Evolutionary conservation across 2,113 vertebrate species (phyloP).

Genomic region (Siniperca knerii): DNA sequence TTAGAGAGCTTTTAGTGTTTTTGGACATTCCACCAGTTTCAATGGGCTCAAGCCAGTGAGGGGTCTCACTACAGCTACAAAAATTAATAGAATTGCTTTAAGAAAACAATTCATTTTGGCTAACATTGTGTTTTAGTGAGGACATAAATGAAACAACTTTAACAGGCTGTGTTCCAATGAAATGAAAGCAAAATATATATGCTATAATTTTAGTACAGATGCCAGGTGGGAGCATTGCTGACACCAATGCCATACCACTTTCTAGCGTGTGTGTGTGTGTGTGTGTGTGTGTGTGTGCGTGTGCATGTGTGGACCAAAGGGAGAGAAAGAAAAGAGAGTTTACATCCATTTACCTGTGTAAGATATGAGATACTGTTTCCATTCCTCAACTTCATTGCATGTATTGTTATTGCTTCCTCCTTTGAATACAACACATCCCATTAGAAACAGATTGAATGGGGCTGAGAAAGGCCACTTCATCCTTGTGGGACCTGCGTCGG

Average conservation of each 20-base stretch:
- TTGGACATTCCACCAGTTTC: background rate
- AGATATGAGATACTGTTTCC: slow-evolving; percentile 36
- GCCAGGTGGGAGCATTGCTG: background rate
- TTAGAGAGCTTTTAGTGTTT: background rate
- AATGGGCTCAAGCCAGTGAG: background rate
- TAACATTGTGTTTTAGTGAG: background rate
- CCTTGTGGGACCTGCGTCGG: slow-evolving; percentile 27
- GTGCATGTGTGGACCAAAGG: background rate
- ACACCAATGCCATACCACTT: background rate
- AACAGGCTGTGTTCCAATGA: background rate
- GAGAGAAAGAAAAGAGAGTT: slow-evolving; percentile 25
- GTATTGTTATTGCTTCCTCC: slow-evolving; percentile 50
- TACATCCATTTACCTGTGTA: slow-evolving; percentile 35
- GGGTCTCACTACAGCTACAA: background rate
- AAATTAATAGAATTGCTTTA: background rate
- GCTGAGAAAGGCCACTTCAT: slow-evolving; percentile 59
- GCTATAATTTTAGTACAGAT: background rate
- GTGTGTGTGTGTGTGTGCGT: background rate
- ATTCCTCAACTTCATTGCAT: slow-evolving; percentile 20
- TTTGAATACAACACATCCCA: slow-evolving; percentile 63
- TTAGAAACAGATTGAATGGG: slow-evolving; percentile 63
- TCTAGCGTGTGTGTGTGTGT: background rate
- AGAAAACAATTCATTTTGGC: background rate
- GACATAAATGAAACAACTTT: background rate
- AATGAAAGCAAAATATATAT: background rate